Evolutionary conservation across 2,113 vertebrate genomes (phyloP).

Genomic region (Crotalus horridus): DNA sequence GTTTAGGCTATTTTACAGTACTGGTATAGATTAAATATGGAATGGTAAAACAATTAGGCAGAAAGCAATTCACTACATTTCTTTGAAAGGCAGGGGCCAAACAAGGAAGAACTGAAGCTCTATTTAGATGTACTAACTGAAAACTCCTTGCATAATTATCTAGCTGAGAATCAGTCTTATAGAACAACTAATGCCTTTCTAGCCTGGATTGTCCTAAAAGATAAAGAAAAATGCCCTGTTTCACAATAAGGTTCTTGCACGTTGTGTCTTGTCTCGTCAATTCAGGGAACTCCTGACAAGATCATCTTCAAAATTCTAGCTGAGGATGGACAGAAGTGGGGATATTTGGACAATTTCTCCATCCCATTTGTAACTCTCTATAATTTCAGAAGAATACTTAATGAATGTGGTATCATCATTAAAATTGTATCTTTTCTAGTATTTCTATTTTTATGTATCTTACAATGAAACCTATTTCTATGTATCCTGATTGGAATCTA

Average conservation of each 20-base stretch:
- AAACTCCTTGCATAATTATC: background rate
- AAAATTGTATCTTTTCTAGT: background rate
- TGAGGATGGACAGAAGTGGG: background rate
- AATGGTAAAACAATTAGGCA: background rate
- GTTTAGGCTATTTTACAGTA: constrained; percentile 12
- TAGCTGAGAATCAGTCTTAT: background rate
- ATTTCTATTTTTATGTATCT: background rate
- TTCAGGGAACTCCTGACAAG: background rate
- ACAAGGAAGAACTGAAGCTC: background rate
- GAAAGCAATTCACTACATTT: background rate
- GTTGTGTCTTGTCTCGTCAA: background rate
- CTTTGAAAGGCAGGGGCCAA: background rate
- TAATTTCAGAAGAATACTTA: background rate
- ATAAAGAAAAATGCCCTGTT: background rate
- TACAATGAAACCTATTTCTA: background rate
- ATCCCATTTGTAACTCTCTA: background rate
- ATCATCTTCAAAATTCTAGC: background rate
- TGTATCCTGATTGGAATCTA: background rate
- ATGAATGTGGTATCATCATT: background rate
- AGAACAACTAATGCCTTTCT: background rate
- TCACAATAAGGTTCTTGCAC: background rate
- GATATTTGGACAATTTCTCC: background rate
- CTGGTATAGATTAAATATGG: background rate
- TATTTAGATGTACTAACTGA: background rate
- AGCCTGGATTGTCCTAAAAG: background rate